These are phyloP conservation scores for Halcyon leucocephala DNA, from an alignment of 2,797 vertebrate species.

Conservation along the genomic window DNA sequence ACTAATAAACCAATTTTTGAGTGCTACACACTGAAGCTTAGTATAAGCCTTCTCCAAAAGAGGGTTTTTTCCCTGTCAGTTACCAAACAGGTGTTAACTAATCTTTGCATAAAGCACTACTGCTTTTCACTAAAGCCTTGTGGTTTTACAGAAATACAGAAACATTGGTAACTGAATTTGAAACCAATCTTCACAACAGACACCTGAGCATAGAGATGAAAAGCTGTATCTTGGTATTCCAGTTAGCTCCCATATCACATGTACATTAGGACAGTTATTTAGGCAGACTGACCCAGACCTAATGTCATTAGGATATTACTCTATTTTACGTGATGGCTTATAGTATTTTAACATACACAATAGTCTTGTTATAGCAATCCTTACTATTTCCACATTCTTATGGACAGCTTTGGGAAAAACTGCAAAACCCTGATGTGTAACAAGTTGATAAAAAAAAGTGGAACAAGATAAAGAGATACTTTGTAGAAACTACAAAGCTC, in stretches of 20 bases:
- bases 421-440: too few relatives aligned
- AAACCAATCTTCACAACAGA: not conserved
- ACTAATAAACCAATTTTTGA: not conserved
- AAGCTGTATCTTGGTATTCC: not conserved
- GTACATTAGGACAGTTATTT: not conserved
- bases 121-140: not conserved
- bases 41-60: not conserved
- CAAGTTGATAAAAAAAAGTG: not conserved
- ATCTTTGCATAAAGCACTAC: not conserved
- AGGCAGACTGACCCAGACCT: not conserved
- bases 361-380: not conserved
- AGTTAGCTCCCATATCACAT: not conserved
- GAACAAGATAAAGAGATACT: not conserved
- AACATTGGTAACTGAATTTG: not conserved
- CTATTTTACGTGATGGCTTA: not conserved
- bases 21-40: accelerated
- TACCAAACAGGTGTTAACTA: not conserved
- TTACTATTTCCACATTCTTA: not conserved
- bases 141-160: not conserved
- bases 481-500: not conserved
- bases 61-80: not conserved
- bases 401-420: not conserved
- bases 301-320: not conserved
- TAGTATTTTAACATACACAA: not conserved
- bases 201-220: not conserved